Evolutionary conservation across 2,113 vertebrate genomes (phyloP).

Genomic region (Podocnemis expansa): DNA sequence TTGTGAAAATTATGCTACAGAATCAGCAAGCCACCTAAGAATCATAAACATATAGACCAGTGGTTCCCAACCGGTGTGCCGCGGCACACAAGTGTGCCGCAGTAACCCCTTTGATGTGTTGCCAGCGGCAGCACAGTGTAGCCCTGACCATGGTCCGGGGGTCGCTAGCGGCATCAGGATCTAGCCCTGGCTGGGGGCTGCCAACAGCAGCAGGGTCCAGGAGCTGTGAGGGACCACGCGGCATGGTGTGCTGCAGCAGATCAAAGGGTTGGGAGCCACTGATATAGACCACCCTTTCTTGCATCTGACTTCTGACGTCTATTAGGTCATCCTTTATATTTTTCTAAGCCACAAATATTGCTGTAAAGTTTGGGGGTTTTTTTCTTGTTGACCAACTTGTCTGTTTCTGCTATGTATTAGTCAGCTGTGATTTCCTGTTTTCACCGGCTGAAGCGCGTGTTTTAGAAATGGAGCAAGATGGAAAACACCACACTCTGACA

Average conservation of each 20-base stretch:
- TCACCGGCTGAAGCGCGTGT: not conserved
- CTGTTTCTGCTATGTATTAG: not conserved
- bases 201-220: too few relatives aligned
- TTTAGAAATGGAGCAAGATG: not conserved
- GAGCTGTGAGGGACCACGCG: too few relatives aligned
- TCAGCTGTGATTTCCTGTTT: not conserved
- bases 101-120: too few relatives aligned
- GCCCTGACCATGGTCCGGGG: too few relatives aligned
- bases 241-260: too few relatives aligned
- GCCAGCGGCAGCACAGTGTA: too few relatives aligned
- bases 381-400: not conserved
- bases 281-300: not conserved
- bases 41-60: not conserved
- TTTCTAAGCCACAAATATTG: not conserved
- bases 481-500: not conserved
- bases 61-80: too few relatives aligned
- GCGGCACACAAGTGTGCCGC: too few relatives aligned
- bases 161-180: too few relatives aligned
- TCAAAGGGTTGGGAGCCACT: too few relatives aligned
- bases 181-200: too few relatives aligned
- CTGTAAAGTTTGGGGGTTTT: not conserved
- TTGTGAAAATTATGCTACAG: not conserved
- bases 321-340: not conserved
- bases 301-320: not conserved
- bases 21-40: not conserved